Evolutionary conservation across 2,113 vertebrate species (phyloP).

Genomic region (Dromaius novaehollandiae): DNA sequence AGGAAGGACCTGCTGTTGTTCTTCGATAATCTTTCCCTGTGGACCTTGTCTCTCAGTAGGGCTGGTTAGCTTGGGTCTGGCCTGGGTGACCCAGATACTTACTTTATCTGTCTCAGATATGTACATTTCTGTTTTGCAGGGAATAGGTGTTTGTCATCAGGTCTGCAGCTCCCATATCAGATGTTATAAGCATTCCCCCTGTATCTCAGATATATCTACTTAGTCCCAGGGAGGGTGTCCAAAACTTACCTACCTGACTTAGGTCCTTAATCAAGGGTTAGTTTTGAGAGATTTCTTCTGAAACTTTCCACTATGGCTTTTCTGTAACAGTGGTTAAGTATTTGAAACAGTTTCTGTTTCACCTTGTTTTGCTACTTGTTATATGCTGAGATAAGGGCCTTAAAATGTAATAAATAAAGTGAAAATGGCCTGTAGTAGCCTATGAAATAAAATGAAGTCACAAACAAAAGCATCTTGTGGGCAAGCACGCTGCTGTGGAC

Average conservation of each 20-base stretch:
- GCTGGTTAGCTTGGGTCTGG: background rate
- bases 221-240: background rate
- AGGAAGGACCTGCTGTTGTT: background rate
- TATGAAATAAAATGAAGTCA: background rate
- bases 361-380: background rate
- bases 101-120: background rate
- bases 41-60: background rate
- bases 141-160: background rate
- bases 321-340: background rate
- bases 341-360: background rate
- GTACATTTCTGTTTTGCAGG: background rate
- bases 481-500: rapidly evolving
- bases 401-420: background rate
- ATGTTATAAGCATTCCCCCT: too few relatives aligned
- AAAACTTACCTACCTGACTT: too few relatives aligned
- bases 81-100: background rate
- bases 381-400: background rate
- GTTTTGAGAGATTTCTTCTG: background rate
- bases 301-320: background rate
- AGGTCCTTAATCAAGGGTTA: background rate
- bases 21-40: background rate
- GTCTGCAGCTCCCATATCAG: background rate
- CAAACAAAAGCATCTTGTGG: background rate
- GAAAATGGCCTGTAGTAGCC: background rate
- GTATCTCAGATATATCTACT: background rate